Evolutionary conservation across 2,888 invertebrate genomes (phyloP), one percentile per base, ranked within the genome.

Genomic region (Andrena dorsata): DNA sequence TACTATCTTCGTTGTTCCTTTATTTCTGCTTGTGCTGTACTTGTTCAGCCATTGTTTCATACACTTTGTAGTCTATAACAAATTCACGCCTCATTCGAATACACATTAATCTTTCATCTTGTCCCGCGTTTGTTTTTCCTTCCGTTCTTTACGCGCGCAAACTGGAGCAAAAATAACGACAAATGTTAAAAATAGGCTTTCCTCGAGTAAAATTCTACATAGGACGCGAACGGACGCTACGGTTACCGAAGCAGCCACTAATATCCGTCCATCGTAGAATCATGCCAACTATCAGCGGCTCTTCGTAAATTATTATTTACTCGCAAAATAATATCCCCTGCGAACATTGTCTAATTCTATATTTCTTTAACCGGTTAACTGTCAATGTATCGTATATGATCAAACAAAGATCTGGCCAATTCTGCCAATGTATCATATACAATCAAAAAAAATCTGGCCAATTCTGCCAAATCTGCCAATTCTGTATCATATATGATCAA

Each of bases 101-200:
- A 64, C 8, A 32, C 28, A 58, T 58, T 58, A 58, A 66, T 13
- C n/a, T 58, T 10, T 51, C 63, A 35, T 41, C 26, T 8, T 16
- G 16, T 2, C 61, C 41, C 20, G 35, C 26, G 28, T 28, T 26
- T 7, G 28, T 23, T 56, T 53, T 47, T 49, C 26, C 23, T 20
- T 23, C 3, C 49, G 47, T 61, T 65, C 41, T 16, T 30, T 28
- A 8, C 16, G 5, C 23, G 23, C 49, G n/a, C 28, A 13, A 63
- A 56, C 35, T 16, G 16, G 23, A 49, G 49, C 35, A 58, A 58
- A 69, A 58, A 69, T 79, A 78, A 16, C 53, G 32, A 53, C n/a
- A n/a, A 2, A 20, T 20, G 76, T 64, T 79, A 47, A 60, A 77
- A 77, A 73, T 77, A 66, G 51, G 7, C 23, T 4, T 51, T 13